Evolutionary conservation across 92 coral and sea anemone genomes (phyloP), one percentile per base, ranked within the genome.

Genomic region (Porites divaricata): DNA sequence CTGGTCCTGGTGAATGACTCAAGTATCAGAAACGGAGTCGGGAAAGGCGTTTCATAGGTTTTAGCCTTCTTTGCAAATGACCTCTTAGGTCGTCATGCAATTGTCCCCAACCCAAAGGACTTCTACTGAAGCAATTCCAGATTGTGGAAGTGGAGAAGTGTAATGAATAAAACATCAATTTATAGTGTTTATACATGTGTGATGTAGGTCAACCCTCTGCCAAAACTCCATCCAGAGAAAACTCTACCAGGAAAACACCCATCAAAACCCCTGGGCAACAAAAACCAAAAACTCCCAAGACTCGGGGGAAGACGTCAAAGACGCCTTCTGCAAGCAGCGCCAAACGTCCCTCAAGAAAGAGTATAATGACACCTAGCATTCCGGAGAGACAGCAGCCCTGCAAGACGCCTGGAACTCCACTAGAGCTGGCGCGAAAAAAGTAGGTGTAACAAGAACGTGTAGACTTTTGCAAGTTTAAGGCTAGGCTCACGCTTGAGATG

Each of bases 371-470:
- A 12, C 99, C 99, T 15, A 91, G 98, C 73, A 95, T 97, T 63
- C 99, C 98, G 9, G 84, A 86, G 63, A 82, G 99, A 72, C 93
- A 91, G 17, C 83, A 89, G 81, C 96, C 95, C 13, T 97, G 99
- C 63, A 97, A 93, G 75, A 93, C 98, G 57, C 99, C 99, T 9
- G 93, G 92, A 41, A 97, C 93, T 64, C 98, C 97, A 21, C 78
- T 95, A 81, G 93, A 97, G 75, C 84, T 91, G 77, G 98, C 99
- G 4, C 95, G 99, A 21, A 90, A 95, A 66, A 97, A 92, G 99
- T 97, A 87, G 21, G 89, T 52, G 53, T 9, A 70, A 70, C 9
- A 54, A 11, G 59, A 54, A 61, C n/a, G 1, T 26, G 41, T 7
- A 61, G 41, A 23, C 7, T 35, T 35, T 35, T 5, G 45, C 4